These are phyloP conservation scores for Rhinopithecus roxellana DNA, from an alignment of 2,113 vertebrate species.

Conservation along the genomic window DNA sequence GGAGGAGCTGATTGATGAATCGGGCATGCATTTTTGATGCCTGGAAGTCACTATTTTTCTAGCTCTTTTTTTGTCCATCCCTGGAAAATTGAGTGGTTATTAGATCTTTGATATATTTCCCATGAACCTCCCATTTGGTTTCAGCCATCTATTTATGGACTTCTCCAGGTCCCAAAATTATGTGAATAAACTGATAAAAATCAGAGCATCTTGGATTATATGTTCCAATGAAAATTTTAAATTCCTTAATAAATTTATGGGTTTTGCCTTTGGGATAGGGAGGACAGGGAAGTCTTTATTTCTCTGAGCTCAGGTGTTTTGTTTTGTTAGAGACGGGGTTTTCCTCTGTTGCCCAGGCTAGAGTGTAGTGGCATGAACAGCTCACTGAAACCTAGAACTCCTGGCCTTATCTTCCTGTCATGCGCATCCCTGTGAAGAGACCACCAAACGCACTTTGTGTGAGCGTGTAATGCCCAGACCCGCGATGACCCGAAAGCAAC, in stretches of 20 bases:
- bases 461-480: too few species aligned
- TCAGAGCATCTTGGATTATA: neutral
- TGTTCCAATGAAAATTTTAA: neutral
- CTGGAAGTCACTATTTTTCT: neutral
- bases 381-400: too few species aligned
- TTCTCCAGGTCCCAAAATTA: neutral
- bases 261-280: too few species aligned
- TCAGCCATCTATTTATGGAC: neutral
- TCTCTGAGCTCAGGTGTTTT: neutral
- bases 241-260: neutral
- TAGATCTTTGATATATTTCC: neutral
- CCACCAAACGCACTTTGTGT: too few species aligned
- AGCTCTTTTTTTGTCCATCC: neutral
- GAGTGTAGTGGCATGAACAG: too few species aligned
- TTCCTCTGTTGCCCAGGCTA: too few species aligned
- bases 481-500: too few species aligned
- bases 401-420: too few species aligned
- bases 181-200: neutral
- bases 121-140: neutral
- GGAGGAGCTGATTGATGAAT: neutral
- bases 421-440: too few species aligned
- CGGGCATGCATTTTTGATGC: neutral
- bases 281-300: too few species aligned
- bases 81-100: neutral
- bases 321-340: too few species aligned